Conservation (phyloP, 2,113 vertebrate genomes). For the Heterochromis multidens region DNA sequence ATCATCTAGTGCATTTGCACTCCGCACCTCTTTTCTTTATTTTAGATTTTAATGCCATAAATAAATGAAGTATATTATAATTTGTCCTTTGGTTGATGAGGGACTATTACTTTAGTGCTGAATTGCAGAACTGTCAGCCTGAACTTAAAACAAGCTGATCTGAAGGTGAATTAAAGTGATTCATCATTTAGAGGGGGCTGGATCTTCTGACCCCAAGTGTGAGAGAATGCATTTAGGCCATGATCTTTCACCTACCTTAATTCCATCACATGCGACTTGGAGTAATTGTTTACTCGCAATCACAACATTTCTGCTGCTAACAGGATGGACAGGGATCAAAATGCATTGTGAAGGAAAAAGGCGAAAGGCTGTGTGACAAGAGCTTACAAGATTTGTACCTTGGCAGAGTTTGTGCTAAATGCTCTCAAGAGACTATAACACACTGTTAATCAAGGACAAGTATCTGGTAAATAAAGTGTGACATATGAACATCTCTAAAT, state of each 20-base stretch:
- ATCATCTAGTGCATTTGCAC: neutral
- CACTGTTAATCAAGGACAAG: neutral
- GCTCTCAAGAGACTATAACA: neutral
- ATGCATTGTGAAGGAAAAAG: neutral
- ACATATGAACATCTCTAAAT: neutral
- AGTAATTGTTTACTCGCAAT: conserved; percentile 16
- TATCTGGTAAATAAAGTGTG: neutral
- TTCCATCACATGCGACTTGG: conserved; percentile 1
- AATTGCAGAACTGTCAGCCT: conserved; percentile 28
- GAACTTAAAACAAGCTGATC: conserved; percentile 1
- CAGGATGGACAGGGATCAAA: neutral
- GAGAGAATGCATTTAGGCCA: neutral
- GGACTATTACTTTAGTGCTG: conserved; percentile 29
- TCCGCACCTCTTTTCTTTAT: conserved; percentile 3
- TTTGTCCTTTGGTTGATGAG: conserved; percentile 25
- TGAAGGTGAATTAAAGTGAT: neutral
- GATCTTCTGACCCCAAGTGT: neutral
- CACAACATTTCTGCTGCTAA: conserved; percentile 10
- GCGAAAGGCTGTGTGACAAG: neutral
- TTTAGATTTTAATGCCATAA: conserved; percentile 3
- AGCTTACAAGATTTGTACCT: neutral
- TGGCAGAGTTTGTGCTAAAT: neutral
- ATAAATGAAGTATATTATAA: conserved; percentile 40
- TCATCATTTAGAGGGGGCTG: neutral
- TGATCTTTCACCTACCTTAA: conserved; percentile 33